Conservation (phyloP, 2,888 invertebrate genomes). For the Pharmacophagus antenor region DNA sequence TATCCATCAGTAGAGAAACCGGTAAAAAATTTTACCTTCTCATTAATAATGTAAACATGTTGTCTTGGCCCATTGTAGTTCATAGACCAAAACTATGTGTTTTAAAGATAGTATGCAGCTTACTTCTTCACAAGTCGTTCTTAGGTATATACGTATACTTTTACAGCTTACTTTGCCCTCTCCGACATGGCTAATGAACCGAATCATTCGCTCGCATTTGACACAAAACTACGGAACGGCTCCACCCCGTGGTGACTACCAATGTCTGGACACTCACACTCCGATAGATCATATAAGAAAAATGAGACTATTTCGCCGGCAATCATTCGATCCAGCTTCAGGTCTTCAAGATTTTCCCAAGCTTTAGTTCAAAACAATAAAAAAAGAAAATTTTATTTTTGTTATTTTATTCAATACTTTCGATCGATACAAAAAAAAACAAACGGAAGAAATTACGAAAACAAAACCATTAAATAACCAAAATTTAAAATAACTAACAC, state of each 20-base stretch:
- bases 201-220: slow-evolving; percentile 69
- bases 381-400: slow-evolving; percentile 37
- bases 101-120: too few relatives aligned
- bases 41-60: too few relatives aligned
- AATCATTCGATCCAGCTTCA: slow-evolving; percentile 67
- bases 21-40: too few relatives aligned
- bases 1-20: slow-evolving; percentile 67
- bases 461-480: slow-evolving; percentile 29
- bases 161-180: slow-evolving; percentile 62
- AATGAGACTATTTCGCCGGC: slow-evolving; percentile 60
- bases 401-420: slow-evolving; percentile 38
- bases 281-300: slow-evolving; percentile 69
- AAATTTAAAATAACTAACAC: slow-evolving; percentile 32
- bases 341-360: slow-evolving; percentile 61
- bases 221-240: slow-evolving; percentile 72
- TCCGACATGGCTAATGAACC: slow-evolving; percentile 63
- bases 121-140: too few relatives aligned
- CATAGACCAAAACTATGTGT: too few relatives aligned
- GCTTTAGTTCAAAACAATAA: slow-evolving; percentile 39
- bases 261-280: slow-evolving; percentile 71
- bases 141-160: neutral
- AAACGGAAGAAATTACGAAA: slow-evolving; percentile 37
- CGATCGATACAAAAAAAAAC: slow-evolving; percentile 40
- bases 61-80: too few relatives aligned
- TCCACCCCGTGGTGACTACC: slow-evolving; percentile 68